Evolutionary conservation across 2,888 invertebrate species (phyloP).

Genomic region (Aphelenchoides bicaudatus): DNA sequence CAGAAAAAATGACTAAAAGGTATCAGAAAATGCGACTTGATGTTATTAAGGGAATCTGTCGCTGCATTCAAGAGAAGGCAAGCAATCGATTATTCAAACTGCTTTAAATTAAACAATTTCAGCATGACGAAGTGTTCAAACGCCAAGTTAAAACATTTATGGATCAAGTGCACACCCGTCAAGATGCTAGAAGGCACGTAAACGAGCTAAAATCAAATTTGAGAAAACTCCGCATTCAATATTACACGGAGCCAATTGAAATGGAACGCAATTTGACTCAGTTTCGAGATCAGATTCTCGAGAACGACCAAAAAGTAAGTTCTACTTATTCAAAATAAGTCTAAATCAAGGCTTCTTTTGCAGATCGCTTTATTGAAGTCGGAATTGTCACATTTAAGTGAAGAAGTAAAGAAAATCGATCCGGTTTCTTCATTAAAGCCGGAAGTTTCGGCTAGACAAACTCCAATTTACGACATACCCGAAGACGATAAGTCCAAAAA

Average conservation of each 20-base stretch:
- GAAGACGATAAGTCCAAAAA: neutral
- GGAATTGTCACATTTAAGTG: neutral
- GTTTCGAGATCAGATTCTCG: constrained; percentile 11
- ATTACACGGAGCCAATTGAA: constrained; percentile 18
- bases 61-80: constrained; percentile 7
- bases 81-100: neutral
- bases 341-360: neutral
- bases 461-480: constrained; percentile 7
- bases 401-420: neutral
- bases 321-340: neutral
- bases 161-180: neutral
- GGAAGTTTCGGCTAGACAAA: neutral
- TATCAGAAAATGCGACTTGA: constrained; percentile 11
- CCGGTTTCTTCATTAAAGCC: constrained; percentile 9
- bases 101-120: neutral
- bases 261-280: neutral
- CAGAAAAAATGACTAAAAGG: constrained; percentile 7
- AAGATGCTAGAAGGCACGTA: neutral
- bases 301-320: constrained; percentile 17
- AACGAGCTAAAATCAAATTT: constrained; percentile 9
- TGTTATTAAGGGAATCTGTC: neutral
- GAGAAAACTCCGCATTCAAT: constrained; percentile 15
- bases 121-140: neutral
- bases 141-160: neutral
- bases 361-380: constrained; percentile 11